Evolutionary conservation across 2,797 vertebrate genomes (phyloP), one percentile per base, ranked within the genome.

Genomic region (Spea hammondii): DNA sequence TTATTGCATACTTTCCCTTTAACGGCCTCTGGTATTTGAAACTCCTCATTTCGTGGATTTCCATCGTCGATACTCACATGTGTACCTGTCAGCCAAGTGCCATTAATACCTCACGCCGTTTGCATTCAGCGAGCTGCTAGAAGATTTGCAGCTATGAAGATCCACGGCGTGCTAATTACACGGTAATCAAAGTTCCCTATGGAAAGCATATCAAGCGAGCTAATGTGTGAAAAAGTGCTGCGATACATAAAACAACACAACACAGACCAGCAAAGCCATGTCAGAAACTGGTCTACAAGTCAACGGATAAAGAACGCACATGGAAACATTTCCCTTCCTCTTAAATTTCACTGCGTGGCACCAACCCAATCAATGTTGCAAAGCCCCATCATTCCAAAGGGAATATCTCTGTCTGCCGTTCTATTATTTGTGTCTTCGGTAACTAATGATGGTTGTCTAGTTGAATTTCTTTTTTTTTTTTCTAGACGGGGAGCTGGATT

Each of bases 361-460:
- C 79, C 69, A 84, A 81, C 83, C 84, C 77, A 82, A 49, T 80
- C 17, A 79, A 84, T 84, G 82, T 87, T 86, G 83, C 77, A 86
- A 86, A 85, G 77, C 82, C 3, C 14, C 7, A 86, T 85, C 82
- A 59, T 65, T 88, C 84, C 84, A 83, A 7, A 4, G 86, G 84
- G 87, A 84, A 70, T 62, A 70, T 83, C 83, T 68, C 78, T 74
- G 86, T 86, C 85, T 87, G 84, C 76, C 80, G 78, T 77, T 79
- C 84, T 84, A 85, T 66, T 86, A 84, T 86, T 86, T 88, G 86
- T 85, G 84, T 59, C 78, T 86, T 86, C 51, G 8, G 87, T 86
- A 88, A 89, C 87, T 84, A 84, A 85, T 82, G 86, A 87, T 79
- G 84, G 84, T 74, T 82, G 83, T 74, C 83, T 85, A 78, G 60